phyloP scores from a whole-genome alignment of 2,888 invertebrate species.

The Beris morrisii region DNA sequence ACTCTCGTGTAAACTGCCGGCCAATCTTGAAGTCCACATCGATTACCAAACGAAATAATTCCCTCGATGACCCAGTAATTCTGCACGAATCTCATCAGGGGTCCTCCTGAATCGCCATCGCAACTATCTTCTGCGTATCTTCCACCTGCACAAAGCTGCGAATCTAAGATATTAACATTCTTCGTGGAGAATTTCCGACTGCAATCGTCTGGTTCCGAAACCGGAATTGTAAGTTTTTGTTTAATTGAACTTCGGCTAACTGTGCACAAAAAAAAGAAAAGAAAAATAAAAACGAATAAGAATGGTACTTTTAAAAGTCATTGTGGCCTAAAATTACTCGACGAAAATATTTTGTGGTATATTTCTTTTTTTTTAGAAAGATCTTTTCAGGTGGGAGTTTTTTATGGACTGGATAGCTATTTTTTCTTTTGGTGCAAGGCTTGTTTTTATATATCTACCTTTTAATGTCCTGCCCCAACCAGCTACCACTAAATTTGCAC shows the following conservation, averaged over 20 bases:
- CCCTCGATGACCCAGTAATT: constrained; percentile 64
- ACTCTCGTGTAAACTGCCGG: constrained; percentile 72
- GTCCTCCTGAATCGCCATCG: constrained; percentile 76
- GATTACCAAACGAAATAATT: constrained; percentile 69
- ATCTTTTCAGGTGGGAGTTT: too few relatives aligned
- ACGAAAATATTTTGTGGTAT: neutral
- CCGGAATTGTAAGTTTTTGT: constrained; percentile 58
- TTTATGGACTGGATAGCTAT: neutral
- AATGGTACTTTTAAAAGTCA: neutral
- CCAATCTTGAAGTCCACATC: constrained; percentile 64
- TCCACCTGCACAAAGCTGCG: constrained; percentile 73
- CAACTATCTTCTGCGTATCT: constrained; percentile 69
- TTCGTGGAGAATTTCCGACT: constrained; percentile 46
- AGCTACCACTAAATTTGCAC: constrained; percentile 59
- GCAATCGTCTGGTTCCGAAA: constrained; percentile 59
- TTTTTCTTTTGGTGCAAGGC: neutral
- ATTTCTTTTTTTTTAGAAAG: neutral
- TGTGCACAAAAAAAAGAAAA: constrained; percentile 40
- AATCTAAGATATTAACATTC: constrained; percentile 46
- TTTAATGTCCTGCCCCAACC: constrained; percentile 67
- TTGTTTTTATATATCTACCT: constrained; percentile 36
- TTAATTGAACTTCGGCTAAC: constrained; percentile 61
- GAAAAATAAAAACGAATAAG: neutral
- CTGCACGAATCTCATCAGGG: constrained; percentile 63
- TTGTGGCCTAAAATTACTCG: neutral